Evolutionary conservation across 2,888 invertebrate genomes (phyloP).

Genomic region (Eupelmus urozonus): DNA sequence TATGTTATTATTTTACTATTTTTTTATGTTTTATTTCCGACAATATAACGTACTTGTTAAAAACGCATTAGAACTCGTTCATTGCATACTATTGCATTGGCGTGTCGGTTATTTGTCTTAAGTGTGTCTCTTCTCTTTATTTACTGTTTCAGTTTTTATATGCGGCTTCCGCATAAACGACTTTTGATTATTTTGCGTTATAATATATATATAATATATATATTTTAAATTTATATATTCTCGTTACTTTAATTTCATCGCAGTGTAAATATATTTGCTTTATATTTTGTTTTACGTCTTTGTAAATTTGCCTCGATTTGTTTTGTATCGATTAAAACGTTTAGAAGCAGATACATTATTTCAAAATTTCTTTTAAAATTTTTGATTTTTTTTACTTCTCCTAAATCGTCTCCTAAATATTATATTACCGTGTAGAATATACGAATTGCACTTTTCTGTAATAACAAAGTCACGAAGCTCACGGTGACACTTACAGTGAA

Average conservation of each 20-base stretch:
- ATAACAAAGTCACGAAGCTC: constrained; percentile 45
- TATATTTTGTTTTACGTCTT: constrained; percentile 39
- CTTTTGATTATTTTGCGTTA: constrained; percentile 68
- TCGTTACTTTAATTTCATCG: constrained; percentile 52
- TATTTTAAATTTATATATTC: constrained; percentile 56
- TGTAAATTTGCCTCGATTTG: constrained; percentile 41
- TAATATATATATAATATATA: constrained; percentile 53
- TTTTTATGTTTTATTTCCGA: constrained; percentile 59
- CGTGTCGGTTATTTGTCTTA: constrained; percentile 54
- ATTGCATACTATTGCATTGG: constrained; percentile 48
- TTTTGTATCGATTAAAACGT: constrained; percentile 15
- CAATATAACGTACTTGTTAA: constrained; percentile 50
- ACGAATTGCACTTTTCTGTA: constrained; percentile 55
- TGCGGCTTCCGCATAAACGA: constrained; percentile 60
- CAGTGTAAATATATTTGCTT: constrained; percentile 62
- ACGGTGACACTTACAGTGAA: constrained; percentile 36
- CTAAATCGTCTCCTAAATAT: constrained; percentile 49
- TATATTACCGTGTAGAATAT: constrained; percentile 52
- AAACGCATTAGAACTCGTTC: constrained; percentile 43
- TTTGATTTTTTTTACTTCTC: constrained; percentile 53
- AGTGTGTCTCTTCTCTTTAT: constrained; percentile 31
- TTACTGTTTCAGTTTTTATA: constrained; percentile 24
- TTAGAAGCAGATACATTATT: background rate
- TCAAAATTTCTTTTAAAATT: constrained; percentile 47
- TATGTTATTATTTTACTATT: constrained; percentile 66